Conservation (phyloP, 2,797 vertebrate genomes). For the Poecilia velifera region DNA sequence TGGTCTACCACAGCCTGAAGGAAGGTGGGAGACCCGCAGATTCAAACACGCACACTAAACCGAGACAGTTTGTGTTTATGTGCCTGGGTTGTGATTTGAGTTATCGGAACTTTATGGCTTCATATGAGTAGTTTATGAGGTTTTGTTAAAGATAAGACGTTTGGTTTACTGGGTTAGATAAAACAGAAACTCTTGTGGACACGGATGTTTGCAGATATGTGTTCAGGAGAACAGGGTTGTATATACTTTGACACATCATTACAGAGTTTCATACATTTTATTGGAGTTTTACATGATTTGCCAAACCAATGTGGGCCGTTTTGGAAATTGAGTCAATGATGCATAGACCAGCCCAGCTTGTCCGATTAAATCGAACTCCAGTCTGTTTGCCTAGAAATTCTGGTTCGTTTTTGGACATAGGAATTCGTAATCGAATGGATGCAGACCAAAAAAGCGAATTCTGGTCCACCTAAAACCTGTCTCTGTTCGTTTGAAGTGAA, state of each 20-base stretch:
- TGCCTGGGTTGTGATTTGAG: conserved; percentile 13
- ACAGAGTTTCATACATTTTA: not conserved
- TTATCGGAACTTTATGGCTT: conserved; percentile 28
- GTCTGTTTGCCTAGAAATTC: not conserved
- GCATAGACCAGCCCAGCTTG: not conserved
- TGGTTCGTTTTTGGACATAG: not conserved
- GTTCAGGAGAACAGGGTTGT: not conserved
- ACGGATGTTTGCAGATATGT: not conserved
- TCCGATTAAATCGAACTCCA: not conserved
- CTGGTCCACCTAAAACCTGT: not conserved
- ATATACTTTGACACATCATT: not conserved
- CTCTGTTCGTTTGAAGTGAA: not conserved
- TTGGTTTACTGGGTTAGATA: not conserved
- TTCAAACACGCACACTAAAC: conserved; percentile 20
- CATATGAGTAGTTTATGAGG: conserved; percentile 37
- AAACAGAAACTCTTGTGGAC: conserved; percentile 13
- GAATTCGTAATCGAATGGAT: not conserved
- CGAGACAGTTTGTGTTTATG: conserved; percentile 45
- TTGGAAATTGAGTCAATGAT: not conserved
- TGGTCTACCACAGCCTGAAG: conserved; percentile 83
- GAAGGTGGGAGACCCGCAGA: conserved; percentile 78
- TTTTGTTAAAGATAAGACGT: conserved; percentile 20
- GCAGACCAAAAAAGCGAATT: not conserved
- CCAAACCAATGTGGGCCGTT: not conserved
- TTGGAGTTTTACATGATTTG: not conserved